A percentile compares a stretch with the other conserved stretches of the same genome.
phyloP scores from a whole-genome alignment of 2,797 vertebrate species.

The Hydrolagus colliei region DNA sequence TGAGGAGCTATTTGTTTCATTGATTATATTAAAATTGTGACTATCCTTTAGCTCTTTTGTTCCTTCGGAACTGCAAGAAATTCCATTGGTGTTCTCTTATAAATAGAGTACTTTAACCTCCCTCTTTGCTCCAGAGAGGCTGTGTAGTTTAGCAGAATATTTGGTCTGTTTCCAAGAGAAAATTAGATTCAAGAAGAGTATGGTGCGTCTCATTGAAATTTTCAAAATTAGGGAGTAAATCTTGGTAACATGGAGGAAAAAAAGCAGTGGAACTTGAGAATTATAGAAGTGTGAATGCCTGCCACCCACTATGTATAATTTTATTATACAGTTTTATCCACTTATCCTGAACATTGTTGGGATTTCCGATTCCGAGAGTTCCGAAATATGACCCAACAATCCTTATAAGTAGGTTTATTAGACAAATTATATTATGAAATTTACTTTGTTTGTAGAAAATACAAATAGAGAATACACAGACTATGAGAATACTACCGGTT shows the following conservation, averaged over 20 bases:
- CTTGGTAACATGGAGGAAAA: neutral
- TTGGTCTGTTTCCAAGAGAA: neutral
- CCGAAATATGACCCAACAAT: too few species aligned
- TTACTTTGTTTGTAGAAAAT: too few species aligned
- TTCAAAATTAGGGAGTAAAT: neutral
- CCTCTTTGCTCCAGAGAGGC: neutral
- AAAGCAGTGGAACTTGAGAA: neutral
- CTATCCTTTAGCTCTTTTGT: neutral
- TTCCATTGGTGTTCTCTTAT: neutral
- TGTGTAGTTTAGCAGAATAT: neutral
- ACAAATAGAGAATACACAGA: too few species aligned
- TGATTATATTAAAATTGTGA: neutral
- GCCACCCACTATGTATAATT: neutral
- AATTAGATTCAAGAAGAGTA: slow-evolving; percentile 10
- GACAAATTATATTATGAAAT: too few species aligned
- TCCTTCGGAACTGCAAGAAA: neutral
- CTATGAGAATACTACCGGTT: too few species aligned
- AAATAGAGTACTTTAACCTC: neutral
- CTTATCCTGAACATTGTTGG: too few species aligned
- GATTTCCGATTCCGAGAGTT: too few species aligned
- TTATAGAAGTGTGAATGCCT: neutral
- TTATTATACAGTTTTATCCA: neutral
- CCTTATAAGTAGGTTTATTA: too few species aligned
- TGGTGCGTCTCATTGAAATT: neutral
- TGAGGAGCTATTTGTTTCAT: neutral